Evolutionary conservation across 1,140 invertebrate species (phyloP).

Genomic region (Drosophila lini): DNA sequence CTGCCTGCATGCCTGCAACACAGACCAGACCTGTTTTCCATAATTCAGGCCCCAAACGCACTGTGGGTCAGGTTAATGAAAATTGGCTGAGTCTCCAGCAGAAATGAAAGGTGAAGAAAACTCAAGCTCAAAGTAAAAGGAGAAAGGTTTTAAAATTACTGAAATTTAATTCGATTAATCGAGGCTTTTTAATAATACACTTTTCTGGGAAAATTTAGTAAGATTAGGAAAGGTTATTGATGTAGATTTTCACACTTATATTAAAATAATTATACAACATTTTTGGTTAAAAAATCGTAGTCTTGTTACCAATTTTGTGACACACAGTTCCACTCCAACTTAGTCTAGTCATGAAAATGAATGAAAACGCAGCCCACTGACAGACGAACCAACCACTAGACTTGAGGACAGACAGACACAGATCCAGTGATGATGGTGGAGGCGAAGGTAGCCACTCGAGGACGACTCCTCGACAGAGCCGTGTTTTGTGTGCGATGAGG

Average conservation of each 20-base stretch:
- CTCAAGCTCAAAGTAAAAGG: neutral
- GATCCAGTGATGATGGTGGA: slow-evolving; percentile 34
- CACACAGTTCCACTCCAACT: slow-evolving; percentile 34
- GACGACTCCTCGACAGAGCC: slow-evolving; percentile 20
- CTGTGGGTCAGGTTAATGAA: slow-evolving; percentile 23
- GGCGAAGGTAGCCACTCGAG: slow-evolving; percentile 50
- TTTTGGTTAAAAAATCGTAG: neutral
- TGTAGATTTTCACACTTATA: neutral
- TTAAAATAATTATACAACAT: neutral
- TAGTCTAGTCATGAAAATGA: slow-evolving; percentile 55
- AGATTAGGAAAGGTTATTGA: neutral
- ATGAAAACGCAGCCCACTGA: slow-evolving; percentile 58
- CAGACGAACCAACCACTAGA: slow-evolving; percentile 28
- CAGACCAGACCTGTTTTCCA: slow-evolving; percentile 74
- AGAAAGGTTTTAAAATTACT: neutral
- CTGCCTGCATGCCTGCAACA: slow-evolving; percentile 69
- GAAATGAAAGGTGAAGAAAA: neutral
- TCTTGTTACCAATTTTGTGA: neutral
- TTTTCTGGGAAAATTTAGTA: neutral
- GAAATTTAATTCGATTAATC: slow-evolving; percentile 1
- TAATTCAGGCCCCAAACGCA: slow-evolving; percentile 66
- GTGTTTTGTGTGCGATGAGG: neutral
- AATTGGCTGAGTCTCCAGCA: neutral
- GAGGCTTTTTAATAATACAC: neutral
- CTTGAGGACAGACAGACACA: slow-evolving; percentile 40